Evolutionary conservation across 1,140 invertebrate species (phyloP).

Genomic region (Fopius arisanus): DNA sequence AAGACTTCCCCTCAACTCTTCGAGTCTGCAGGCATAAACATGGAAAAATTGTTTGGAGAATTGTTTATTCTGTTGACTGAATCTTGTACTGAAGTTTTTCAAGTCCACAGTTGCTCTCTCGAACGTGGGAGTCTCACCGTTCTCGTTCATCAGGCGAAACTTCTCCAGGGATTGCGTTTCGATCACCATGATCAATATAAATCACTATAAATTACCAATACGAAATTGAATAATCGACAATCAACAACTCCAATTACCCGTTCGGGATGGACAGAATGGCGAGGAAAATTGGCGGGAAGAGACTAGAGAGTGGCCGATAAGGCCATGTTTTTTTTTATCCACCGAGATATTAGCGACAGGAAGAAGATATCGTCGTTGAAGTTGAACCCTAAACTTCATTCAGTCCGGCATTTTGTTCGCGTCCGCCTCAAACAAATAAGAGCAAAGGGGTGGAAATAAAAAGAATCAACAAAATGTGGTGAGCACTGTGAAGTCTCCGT

Average conservation of each 20-base stretch:
- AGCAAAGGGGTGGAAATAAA: not conserved
- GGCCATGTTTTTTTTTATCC: no score
- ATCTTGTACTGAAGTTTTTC: slow-evolving; percentile 12
- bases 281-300: not conserved
- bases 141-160: slow-evolving; percentile 2
- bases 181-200: slow-evolving; percentile 13
- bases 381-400: not conserved
- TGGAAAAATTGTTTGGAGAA: slow-evolving; percentile 36
- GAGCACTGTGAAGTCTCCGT: not conserved
- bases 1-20: slow-evolving; percentile 20
- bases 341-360: no score
- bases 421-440: not conserved
- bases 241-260: no score
- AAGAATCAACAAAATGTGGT: not conserved
- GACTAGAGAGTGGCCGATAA: no score
- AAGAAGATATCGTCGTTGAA: not conserved
- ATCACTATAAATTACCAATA: no score
- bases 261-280: not conserved
- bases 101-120: slow-evolving; percentile 18
- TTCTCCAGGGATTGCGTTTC: not conserved
- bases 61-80: slow-evolving; percentile 11
- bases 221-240: no score
- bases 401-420: slow-evolving; percentile 19
- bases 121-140: slow-evolving; percentile 12
- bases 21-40: slow-evolving; percentile 25